Base-by-base conservation (phyloP, 2,888 invertebrate species). In the Camponotus fellah region DNA sequence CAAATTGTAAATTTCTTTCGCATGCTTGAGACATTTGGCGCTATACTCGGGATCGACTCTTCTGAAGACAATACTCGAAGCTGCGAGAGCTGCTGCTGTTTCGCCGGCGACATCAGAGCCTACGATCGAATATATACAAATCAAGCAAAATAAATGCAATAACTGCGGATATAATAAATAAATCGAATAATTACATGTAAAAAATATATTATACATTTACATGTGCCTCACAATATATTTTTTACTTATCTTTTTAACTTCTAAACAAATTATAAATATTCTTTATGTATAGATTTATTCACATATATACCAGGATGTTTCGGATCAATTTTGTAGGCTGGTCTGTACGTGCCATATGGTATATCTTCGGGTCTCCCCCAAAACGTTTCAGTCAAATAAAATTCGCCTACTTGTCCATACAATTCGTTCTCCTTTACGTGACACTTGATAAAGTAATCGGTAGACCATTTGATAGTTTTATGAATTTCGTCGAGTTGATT, bases 341-440 rank as follows among this genome's bases (percentile, higher is more conserved):
- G 96, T 83, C 96, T 94, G 0, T 96, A 12, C 3, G 2, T 10
- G 43, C 3, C 92, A 96, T 95, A n/a, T n/a, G n/a, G n/a, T n/a
- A n/a, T n/a, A 66, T 96, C 96, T 92, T 97, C 96, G 4, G 96
- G 96, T 71, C 96, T 94, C 2, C 96, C 96, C 96, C 96, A 97
- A 91, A 95, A 96, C 0, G 94, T 92, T 89, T 96, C 96, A 90
- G 96, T 96, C 17, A 95, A 91, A 26, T 94, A 92, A 79, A 96
- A 96, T 90, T 96, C 95, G 0, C 96, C 96, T 26, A 96, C 96
- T 94, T 96, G 96, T 0, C 95, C 96, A 89, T 96, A 96, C 66
- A 96, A 94, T 77, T 95, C 96, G 85, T 95, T 93, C 12, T 95
- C 95, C 66, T 94, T 94, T 14, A 95, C 95, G 92, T 96, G 96